Conservation (phyloP, 2,797 vertebrate genomes). For the Danionella dracula region DNA sequence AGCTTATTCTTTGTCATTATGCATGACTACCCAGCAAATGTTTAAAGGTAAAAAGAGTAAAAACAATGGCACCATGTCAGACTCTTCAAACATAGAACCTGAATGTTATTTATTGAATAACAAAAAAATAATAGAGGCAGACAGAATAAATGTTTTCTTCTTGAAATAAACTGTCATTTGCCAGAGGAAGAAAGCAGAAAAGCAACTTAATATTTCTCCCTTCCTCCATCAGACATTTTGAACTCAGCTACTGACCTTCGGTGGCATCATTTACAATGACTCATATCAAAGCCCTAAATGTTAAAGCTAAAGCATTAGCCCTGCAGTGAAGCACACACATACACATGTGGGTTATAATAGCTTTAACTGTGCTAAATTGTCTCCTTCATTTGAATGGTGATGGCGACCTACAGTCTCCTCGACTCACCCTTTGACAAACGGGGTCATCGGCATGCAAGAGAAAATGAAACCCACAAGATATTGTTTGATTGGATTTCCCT, state of each 20-base stretch:
- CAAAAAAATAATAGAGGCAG: conserved; percentile 38
- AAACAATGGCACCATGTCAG: conserved; percentile 15
- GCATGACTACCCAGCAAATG: conserved; percentile 73
- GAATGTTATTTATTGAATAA: conserved; percentile 40
- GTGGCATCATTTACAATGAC: conserved; percentile 77
- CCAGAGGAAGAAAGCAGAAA: conserved; percentile 44
- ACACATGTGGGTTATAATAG: conserved; percentile 68
- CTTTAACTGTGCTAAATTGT: conserved; percentile 78
- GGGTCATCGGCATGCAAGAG: conserved; percentile 68
- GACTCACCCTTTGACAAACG: conserved; percentile 76
- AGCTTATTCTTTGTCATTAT: conserved; percentile 66
- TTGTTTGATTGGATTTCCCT: conserved; percentile 81
- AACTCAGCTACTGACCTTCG: conserved; percentile 76
- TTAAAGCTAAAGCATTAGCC: conserved; percentile 60
- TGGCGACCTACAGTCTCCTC: conserved; percentile 65
- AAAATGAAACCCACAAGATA: conserved; percentile 77
- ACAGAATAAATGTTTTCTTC: conserved; percentile 13
- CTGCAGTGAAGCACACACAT: conserved; percentile 37
- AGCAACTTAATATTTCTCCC: conserved; percentile 60
- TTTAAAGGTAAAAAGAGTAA: conserved; percentile 64
- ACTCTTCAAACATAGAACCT: conserved; percentile 8
- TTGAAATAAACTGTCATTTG: conserved; percentile 33
- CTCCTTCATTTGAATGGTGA: conserved; percentile 74
- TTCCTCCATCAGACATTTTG: conserved; percentile 71
- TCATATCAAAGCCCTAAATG: conserved; percentile 71